A percentile compares a stretch with the other conserved stretches of the same genome.
Evolutionary conservation across 2,888 invertebrate species (phyloP).

Genomic region (Campoplex capitator): DNA sequence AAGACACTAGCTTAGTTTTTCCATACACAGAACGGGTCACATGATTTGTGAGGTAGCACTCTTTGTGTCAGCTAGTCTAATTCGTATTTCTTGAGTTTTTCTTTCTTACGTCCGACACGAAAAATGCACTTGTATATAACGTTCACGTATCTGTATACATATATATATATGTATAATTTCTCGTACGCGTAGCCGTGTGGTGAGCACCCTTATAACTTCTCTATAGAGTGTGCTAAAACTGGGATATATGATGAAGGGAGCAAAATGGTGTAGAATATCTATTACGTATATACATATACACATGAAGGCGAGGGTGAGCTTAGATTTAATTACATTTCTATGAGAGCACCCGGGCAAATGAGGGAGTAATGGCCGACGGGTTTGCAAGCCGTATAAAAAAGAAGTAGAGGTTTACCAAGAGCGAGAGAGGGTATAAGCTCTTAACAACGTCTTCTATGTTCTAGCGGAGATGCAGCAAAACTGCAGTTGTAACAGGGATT

Average conservation of each 20-base stretch:
- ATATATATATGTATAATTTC: neutral
- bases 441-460: conserved; percentile 5
- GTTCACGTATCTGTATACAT: neutral
- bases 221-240: conserved; percentile 11
- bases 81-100: conserved; percentile 8
- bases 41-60: neutral
- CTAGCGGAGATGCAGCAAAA: conserved; percentile 36
- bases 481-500: conserved; percentile 49
- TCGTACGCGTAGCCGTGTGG: conserved; percentile 23
- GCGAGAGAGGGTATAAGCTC: conserved; percentile 25
- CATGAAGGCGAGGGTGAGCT: conserved; percentile 73
- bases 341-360: conserved; percentile 74
- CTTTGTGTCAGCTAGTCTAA: neutral
- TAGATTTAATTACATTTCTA: conserved; percentile 80
- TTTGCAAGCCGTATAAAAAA: conserved; percentile 48
- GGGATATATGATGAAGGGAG: conserved; percentile 10
- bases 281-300: conserved; percentile 16
- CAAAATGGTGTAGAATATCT: conserved; percentile 18
- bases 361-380: conserved; percentile 74
- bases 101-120: conserved; percentile 72
- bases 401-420: conserved; percentile 21
- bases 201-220: conserved; percentile 29
- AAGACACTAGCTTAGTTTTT: neutral
- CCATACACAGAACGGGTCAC: neutral
- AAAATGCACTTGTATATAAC: neutral